These are phyloP conservation scores for Drosophila chauvacae DNA, from an alignment of 1,140 invertebrate species.

Conservation along the genomic window DNA sequence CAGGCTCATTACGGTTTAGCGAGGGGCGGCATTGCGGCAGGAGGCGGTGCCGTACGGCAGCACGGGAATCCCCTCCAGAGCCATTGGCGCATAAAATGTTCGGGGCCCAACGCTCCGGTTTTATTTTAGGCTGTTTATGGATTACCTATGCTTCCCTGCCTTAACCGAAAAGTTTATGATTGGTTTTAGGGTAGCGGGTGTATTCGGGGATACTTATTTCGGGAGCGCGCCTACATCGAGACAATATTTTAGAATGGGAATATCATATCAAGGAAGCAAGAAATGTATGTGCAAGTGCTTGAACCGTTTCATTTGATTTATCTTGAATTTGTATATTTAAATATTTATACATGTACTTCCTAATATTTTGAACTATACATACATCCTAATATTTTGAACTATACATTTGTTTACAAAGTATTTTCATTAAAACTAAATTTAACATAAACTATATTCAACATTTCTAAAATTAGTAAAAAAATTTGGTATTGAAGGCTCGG, in stretches of 20 bases:
- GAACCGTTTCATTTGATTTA: not conserved
- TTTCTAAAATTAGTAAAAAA: not conserved
- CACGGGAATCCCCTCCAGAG: slow-evolving; percentile 19
- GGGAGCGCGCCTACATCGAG: not conserved
- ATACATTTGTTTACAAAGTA: too few relatives aligned
- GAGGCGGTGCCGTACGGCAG: not conserved
- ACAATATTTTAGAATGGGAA: not conserved
- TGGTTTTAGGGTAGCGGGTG: slow-evolving; percentile 17
- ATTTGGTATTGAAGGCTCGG: not conserved
- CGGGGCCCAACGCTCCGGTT: slow-evolving; percentile 3
- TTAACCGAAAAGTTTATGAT: slow-evolving; percentile 42
- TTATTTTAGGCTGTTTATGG: slow-evolving; percentile 51
- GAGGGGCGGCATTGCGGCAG: not conserved
- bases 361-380: not conserved
- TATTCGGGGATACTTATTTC: not conserved
- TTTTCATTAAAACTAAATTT: not conserved
- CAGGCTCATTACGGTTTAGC: slow-evolving; percentile 55
- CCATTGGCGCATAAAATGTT: slow-evolving; percentile 39
- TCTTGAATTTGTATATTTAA: not conserved
- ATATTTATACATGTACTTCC: not conserved
- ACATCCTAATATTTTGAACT: too few relatives aligned
- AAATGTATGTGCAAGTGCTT: not conserved
- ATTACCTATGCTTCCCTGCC: slow-evolving; percentile 35
- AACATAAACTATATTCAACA: too few relatives aligned
- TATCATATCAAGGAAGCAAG: not conserved